These are phyloP conservation scores for Pomatostomus ruficeps DNA, from an alignment of 2,113 vertebrate genomes.

Conservation along the genomic window DNA sequence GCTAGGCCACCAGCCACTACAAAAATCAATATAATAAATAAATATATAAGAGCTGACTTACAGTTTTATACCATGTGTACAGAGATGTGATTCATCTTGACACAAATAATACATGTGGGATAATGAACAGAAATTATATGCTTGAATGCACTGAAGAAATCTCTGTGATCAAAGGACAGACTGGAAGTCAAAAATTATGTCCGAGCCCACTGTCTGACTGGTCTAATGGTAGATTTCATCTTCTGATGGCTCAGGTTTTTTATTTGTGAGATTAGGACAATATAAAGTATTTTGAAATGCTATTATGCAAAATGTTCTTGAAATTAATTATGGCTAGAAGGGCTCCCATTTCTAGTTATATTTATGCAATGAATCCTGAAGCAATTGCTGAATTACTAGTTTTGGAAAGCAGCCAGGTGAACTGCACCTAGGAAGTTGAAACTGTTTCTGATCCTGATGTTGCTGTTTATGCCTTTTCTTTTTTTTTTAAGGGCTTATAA, in stretches of 20 bases:
- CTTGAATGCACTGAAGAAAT: neutral
- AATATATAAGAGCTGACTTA: neutral
- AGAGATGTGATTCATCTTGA: neutral
- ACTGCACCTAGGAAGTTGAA: constrained; percentile 17
- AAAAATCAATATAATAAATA: neutral
- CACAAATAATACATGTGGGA: neutral
- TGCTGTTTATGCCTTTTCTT: neutral
- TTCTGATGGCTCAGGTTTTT: neutral
- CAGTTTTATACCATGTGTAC: neutral
- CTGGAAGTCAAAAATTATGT: neutral
- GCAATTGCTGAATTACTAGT: neutral
- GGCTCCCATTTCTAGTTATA: neutral
- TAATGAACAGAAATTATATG: neutral
- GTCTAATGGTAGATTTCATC: neutral
- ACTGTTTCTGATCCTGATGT: neutral
- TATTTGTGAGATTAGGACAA: neutral
- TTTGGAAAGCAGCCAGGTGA: constrained; percentile 33
- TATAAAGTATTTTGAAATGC: neutral
- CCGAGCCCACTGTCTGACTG: neutral
- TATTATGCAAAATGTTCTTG: neutral
- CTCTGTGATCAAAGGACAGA: neutral
- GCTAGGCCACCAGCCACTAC: neutral
- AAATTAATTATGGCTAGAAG: neutral
- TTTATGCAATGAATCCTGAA: neutral
- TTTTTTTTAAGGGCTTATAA: neutral